Evolutionary conservation across 2,113 vertebrate genomes (phyloP).

Genomic region (Rana temporaria): DNA sequence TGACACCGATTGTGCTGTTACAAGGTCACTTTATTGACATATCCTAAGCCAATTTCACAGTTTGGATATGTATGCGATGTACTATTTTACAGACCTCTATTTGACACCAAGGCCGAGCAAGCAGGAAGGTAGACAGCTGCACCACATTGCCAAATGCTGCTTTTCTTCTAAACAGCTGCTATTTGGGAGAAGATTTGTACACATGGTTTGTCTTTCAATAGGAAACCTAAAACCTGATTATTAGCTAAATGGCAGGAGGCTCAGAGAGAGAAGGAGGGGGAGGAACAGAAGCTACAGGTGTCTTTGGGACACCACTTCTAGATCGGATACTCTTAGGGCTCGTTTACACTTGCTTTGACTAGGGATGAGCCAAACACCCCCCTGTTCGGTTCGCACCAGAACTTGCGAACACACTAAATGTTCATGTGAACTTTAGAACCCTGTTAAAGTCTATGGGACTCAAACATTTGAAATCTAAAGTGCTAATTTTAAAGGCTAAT

Average conservation of each 20-base stretch:
- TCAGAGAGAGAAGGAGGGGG: neutral
- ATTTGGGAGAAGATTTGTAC: constrained; percentile 7
- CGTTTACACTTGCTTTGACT: no score
- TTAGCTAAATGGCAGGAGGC: neutral
- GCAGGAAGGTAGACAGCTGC: constrained; percentile 25
- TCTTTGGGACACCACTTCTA: neutral
- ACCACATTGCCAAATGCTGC: constrained; percentile 32
- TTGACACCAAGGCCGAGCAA: neutral
- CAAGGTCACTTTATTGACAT: no score
- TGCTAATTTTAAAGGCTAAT: no score
- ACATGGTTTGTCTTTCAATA: constrained; percentile 9
- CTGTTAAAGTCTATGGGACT: no score
- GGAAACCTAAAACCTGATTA: constrained; percentile 12
- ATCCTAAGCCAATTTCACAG: no score
- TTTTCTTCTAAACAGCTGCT: constrained; percentile 31
- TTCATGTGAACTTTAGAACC: no score
- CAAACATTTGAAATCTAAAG: no score
- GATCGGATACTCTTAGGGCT: neutral
- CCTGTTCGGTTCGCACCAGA: no score
- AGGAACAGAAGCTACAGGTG: neutral
- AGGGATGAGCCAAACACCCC: no score
- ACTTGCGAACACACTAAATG: no score
- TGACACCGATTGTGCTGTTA: no score
- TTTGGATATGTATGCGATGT: neutral
- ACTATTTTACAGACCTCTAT: neutral